Evolutionary conservation across 2,888 invertebrate species (phyloP), one percentile per base, ranked within the genome.

Genomic region (Piscicola geometra): DNA sequence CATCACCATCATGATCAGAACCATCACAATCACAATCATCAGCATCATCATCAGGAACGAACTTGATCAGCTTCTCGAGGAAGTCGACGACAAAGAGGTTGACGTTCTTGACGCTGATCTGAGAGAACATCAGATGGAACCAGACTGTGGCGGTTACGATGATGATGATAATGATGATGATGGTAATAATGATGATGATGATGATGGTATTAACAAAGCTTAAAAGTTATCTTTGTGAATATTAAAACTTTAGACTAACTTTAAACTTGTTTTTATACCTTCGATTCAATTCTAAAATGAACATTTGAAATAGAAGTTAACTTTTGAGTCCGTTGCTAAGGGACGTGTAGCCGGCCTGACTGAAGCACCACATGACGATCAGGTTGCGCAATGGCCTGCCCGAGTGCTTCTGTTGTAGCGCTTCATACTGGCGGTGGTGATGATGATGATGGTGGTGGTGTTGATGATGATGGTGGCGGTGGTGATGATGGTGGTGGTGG

Each of bases 41-140:
- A n/a, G n/a, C n/a, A n/a, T n/a, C n/a, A n/a, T n/a, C n/a, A n/a
- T n/a, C n/a, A n/a, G n/a, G n/a, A n/a, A 47, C 68, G 79, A 80
- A 86, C 86, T 80, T 81, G 60, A 86, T 80, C 1, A 86, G 80
- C 1, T 80, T 81, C 74, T 84, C 84, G 71, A 86, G 78, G 78
- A 85, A 86, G 18, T 84, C 83, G 41, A 86, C 81, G 76, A 83
- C 82, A 77, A 83, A 86, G 35, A 81, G 76, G n/a, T 85, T 82
- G 60, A 85, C 80, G 64, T 83, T 79, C 76, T 83, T 81, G 21
- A 82, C 76, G 25, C 82, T 82, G 71, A 86, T 78, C 35, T 82
- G 80, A 2, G 85, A 85, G 52, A 85, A 78, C 86, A 86, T 86
- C 35, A 86, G 77, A 50, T 84, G 83, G 36, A 84, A 79, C 86